phyloP scores from a whole-genome alignment of 2,113 vertebrate species.

The Perca flavescens region DNA sequence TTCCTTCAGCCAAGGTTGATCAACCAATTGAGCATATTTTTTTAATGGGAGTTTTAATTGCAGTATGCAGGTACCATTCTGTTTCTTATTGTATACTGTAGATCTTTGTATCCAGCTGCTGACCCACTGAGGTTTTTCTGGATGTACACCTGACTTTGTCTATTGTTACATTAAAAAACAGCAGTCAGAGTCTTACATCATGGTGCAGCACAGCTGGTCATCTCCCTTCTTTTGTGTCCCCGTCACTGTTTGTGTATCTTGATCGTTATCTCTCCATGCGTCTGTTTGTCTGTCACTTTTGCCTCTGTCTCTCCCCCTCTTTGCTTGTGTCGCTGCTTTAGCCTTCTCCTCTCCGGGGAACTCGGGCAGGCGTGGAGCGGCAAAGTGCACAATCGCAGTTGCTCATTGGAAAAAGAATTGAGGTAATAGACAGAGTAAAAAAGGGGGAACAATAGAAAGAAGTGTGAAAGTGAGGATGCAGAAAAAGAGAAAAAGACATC shows the following conservation, averaged over 20 bases:
- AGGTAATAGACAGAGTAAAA: constrained; percentile 50
- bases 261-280: constrained; percentile 61
- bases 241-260: constrained; percentile 42
- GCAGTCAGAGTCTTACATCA: constrained; percentile 42
- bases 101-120: constrained; percentile 5
- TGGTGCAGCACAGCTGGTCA: constrained; percentile 7
- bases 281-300: constrained; percentile 40
- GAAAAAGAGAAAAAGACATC: constrained; percentile 55
- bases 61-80: not conserved
- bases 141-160: not conserved
- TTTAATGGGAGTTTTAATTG: not conserved
- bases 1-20: constrained; percentile 23
- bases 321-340: constrained; percentile 43
- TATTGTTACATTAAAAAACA: constrained; percentile 42
- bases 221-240: constrained; percentile 21
- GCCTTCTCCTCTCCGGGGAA: constrained; percentile 59
- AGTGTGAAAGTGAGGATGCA: constrained; percentile 33
- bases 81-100: constrained; percentile 1
- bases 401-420: constrained; percentile 62
- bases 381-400: constrained; percentile 74
- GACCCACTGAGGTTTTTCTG: constrained; percentile 22
- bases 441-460: not conserved
- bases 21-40: constrained; percentile 13
- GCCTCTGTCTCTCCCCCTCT: constrained; percentile 27
- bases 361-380: constrained; percentile 46